Evolutionary conservation across 2,888 invertebrate genomes (phyloP).

Genomic region (Aphidoletes aphidimyza): DNA sequence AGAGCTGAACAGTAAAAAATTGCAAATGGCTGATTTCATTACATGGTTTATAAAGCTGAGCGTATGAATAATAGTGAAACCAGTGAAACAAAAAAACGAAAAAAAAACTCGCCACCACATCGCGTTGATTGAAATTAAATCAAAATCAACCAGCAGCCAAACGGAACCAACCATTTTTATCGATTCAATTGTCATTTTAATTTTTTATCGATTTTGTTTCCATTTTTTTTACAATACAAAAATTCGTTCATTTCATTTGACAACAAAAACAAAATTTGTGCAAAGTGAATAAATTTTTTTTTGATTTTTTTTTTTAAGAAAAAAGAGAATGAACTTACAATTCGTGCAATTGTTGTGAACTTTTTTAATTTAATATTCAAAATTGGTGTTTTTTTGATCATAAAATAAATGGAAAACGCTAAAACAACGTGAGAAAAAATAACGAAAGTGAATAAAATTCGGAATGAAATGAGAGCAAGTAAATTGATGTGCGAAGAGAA

Average conservation of each 20-base stretch:
- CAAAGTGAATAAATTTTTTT: too few relatives aligned
- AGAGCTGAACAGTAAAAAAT: slow-evolving; percentile 53
- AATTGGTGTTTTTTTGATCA: neutral
- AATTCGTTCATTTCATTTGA: neutral
- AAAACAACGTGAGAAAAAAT: neutral
- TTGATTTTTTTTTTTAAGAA: neutral
- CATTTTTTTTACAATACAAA: neutral
- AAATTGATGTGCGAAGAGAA: neutral
- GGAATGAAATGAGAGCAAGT: neutral
- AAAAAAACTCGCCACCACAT: neutral
- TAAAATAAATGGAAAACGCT: neutral
- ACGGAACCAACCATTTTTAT: neutral
- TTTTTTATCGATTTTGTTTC: neutral
- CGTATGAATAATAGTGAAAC: too few relatives aligned
- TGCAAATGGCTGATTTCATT: slow-evolving; percentile 54
- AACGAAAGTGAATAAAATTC: neutral
- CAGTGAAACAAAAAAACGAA: too few relatives aligned
- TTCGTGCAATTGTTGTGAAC: neutral
- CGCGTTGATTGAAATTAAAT: neutral
- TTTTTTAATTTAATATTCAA: neutral
- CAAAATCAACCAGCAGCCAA: neutral
- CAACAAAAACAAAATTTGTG: neutral
- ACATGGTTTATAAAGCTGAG: slow-evolving; percentile 26
- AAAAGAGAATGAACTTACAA: neutral
- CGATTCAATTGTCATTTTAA: neutral